Percentiles rank a stretch among this genome's conserved stretches.
Conservation (phyloP, 2,888 invertebrate species). For the Cinara cedri region DNA sequence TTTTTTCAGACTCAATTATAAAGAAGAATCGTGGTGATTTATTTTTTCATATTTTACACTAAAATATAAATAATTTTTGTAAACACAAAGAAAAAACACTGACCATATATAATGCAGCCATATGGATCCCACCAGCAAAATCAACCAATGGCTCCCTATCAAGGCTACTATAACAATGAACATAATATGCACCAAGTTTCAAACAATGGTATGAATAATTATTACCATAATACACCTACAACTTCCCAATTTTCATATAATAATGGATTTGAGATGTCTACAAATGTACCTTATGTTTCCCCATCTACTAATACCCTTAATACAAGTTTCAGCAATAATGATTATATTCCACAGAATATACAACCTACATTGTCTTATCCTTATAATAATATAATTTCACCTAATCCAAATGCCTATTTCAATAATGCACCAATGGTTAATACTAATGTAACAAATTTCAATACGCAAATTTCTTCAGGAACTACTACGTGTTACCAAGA, state of each 20-base stretch:
- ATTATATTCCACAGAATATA: background rate
- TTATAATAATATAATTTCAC: too few species aligned
- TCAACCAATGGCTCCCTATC: background rate
- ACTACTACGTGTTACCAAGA: background rate
- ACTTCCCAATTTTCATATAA: background rate
- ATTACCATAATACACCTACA: conserved; percentile 2
- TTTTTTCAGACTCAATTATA: conserved; percentile 22
- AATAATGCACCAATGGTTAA: background rate
- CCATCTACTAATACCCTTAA: background rate
- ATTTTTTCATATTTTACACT: background rate
- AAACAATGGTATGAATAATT: background rate
- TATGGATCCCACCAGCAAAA: background rate
- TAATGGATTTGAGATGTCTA: conserved; percentile 10
- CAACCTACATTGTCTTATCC: conserved; percentile 4
- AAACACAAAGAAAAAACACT: background rate
- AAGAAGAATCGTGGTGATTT: background rate
- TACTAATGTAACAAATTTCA: background rate
- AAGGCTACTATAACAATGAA: background rate
- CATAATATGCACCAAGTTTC: conserved; percentile 7
- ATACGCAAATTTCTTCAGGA: conserved; percentile 1
- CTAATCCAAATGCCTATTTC: background rate
- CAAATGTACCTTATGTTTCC: background rate
- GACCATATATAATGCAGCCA: background rate
- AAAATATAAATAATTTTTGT: background rate
- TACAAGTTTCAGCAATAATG: background rate